Conservation (phyloP, 2,888 invertebrate genomes). For the Melinaea menophilus region DNA sequence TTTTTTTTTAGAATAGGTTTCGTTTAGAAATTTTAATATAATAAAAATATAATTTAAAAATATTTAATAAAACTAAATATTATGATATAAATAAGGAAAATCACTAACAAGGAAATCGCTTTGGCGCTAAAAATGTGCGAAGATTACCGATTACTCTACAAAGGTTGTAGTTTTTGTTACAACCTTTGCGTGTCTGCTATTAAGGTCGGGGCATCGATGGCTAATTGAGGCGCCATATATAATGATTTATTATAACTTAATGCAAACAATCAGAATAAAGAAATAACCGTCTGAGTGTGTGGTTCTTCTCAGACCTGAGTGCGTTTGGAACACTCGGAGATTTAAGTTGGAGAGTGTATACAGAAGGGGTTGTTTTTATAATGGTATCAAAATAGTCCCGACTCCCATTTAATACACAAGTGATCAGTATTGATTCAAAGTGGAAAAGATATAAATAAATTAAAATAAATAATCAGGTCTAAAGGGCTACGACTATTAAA, state of each 20-base stretch:
- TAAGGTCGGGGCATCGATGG: neutral
- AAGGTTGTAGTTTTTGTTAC: constrained; percentile 11
- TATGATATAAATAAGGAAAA: constrained; percentile 4
- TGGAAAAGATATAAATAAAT: no score
- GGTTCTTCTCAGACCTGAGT: no score
- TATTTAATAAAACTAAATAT: neutral
- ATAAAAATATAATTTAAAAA: neutral
- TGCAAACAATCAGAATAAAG: no score
- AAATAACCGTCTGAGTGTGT: no score
- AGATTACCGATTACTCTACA: constrained; percentile 12
- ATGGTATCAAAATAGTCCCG: no score
- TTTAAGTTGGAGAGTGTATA: no score
- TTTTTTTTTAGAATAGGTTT: no score
- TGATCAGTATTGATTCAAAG: no score
- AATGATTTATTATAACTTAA: neutral
- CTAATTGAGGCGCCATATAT: neutral
- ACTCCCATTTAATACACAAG: no score
- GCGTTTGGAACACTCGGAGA: no score
- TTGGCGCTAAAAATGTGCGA: constrained; percentile 10
- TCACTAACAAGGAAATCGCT: constrained; percentile 11
- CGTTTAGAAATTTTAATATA: neutral
- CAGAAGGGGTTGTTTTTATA: no score
- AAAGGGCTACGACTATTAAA: neutral
- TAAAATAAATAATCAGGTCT: no score
- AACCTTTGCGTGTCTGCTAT: constrained; percentile 1